Evolutionary conservation across 92 coral and sea anemone genomes (phyloP).

Genomic region (Epizoanthus ramosus): DNA sequence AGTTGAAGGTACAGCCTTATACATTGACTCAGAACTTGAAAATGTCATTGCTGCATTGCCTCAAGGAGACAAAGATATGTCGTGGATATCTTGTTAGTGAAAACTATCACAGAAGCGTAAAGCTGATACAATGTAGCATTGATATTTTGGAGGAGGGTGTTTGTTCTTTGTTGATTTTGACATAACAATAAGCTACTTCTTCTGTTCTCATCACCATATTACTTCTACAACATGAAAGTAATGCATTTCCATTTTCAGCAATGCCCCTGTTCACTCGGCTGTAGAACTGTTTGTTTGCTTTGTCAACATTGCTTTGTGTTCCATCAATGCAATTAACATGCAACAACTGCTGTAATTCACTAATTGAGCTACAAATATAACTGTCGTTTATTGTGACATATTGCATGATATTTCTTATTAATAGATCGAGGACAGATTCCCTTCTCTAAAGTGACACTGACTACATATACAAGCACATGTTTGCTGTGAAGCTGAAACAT

Average conservation of each 20-base stretch:
- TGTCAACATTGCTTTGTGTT: too few relatives aligned
- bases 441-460: constrained; percentile 7
- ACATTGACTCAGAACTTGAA: constrained; percentile 66
- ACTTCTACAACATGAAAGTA: too few relatives aligned
- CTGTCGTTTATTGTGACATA: neutral
- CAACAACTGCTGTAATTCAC: too few relatives aligned
- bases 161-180: constrained; percentile 18
- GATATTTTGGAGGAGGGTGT: neutral
- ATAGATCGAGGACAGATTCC: constrained; percentile 16
- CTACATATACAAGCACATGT: neutral
- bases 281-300: too few relatives aligned
- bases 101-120: neutral
- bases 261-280: too few relatives aligned
- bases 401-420: neutral
- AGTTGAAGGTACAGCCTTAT: constrained; percentile 67
- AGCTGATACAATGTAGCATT: neutral
- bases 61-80: constrained; percentile 70
- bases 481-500: neutral
- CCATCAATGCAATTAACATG: too few relatives aligned
- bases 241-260: too few relatives aligned
- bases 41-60: constrained; percentile 66
- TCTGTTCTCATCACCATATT: neutral
- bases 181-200: neutral
- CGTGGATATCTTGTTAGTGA: constrained; percentile 80
- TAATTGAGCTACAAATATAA: too few relatives aligned